Conservation (phyloP, 1,140 invertebrate species). For the Halesus radiatus region DNA sequence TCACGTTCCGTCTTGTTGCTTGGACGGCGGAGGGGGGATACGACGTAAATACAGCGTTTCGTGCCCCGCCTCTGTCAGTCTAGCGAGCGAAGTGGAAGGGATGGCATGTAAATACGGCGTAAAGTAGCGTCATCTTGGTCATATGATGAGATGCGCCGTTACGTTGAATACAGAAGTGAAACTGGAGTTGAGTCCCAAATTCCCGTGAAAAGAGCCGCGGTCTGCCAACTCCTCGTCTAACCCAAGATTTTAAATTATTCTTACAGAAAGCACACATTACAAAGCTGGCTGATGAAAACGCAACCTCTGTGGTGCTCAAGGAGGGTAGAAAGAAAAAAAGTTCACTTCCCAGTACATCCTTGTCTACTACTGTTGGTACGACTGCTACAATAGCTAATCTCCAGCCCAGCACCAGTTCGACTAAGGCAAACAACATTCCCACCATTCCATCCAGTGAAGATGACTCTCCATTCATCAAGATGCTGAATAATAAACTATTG, state of each 20-base stretch:
- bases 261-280: conserved; percentile 43
- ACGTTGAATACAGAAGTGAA: too few species aligned
- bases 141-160: too few species aligned
- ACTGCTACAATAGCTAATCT: neutral
- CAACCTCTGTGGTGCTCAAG: neutral
- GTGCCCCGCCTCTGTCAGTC: too few species aligned
- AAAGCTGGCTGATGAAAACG: conserved; percentile 21
- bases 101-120: too few species aligned
- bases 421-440: neutral
- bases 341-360: neutral
- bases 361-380: neutral
- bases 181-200: too few species aligned
- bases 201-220: too few species aligned
- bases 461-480: conserved; percentile 17
- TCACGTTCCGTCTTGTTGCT: too few species aligned
- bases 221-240: too few species aligned
- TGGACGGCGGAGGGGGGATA: too few species aligned
- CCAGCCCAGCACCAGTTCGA: neutral
- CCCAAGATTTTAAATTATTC: neutral
- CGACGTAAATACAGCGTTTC: too few species aligned
- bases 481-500: conserved; percentile 21
- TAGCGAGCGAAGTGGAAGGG: too few species aligned
- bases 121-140: too few species aligned
- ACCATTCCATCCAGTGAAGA: conserved; percentile 8
- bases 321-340: conserved; percentile 29